These are phyloP conservation scores for Amblyjoppa fuscipennis DNA, from an alignment of 2,888 invertebrate species.

Conservation along the genomic window DNA sequence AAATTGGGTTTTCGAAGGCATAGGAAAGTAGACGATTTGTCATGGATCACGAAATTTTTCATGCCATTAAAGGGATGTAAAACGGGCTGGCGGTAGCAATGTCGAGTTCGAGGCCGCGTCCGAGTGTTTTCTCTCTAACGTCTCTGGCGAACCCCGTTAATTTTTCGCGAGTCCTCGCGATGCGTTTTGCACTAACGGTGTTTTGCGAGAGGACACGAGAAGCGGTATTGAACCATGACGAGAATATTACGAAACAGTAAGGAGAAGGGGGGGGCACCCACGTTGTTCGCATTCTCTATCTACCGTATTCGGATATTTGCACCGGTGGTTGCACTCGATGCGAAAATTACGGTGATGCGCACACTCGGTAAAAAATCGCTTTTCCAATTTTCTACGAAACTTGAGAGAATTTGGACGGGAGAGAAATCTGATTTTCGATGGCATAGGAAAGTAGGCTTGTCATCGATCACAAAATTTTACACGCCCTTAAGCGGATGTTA, in stretches of 20 bases:
- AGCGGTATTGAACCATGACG: neutral
- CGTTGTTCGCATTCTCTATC: slow-evolving; percentile 21
- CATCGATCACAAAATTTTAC: too few species aligned
- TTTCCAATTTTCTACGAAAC: too few species aligned
- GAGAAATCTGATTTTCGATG: too few species aligned
- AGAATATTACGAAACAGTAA: neutral
- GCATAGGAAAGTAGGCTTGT: too few species aligned
- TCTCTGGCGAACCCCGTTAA: slow-evolving; percentile 33
- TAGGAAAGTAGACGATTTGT: too few species aligned
- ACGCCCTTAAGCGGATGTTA: too few species aligned
- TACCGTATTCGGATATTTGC: slow-evolving; percentile 3
- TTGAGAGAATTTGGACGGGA: too few species aligned
- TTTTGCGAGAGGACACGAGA: slow-evolving; percentile 29
- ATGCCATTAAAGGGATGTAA: too few species aligned
- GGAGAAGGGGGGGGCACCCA: neutral
- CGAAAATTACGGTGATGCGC: neutral
- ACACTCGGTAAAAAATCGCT: too few species aligned
- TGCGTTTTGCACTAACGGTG: slow-evolving; percentile 29
- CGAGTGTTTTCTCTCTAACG: slow-evolving; percentile 9
- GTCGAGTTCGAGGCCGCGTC: slow-evolving; percentile 42
- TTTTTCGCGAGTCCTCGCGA: slow-evolving; percentile 18
- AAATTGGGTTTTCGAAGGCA: too few species aligned
- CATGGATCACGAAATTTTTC: too few species aligned
- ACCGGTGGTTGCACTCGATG: neutral
- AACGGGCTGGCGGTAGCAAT: neutral